A percentile compares a stretch with the other conserved stretches of the same genome.
These are phyloP conservation scores for Hylaea fasciaria DNA, from an alignment of 2,888 invertebrate species.

Conservation along the genomic window DNA sequence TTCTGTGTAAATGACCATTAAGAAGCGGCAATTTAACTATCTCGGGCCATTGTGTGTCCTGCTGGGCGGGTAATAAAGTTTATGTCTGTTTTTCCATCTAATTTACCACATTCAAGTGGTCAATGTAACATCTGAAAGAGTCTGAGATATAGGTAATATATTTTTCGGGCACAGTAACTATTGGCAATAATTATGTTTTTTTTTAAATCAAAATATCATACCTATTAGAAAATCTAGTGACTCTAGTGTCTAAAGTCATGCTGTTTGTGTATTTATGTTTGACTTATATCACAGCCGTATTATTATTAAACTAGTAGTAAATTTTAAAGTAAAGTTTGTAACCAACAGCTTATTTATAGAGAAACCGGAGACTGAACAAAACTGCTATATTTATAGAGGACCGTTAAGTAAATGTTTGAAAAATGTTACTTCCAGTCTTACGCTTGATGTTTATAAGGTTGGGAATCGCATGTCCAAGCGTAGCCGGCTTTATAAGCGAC, in stretches of 20 bases:
- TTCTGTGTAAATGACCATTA: conserved; percentile 22
- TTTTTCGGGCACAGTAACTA: too few species aligned
- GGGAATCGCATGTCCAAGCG: conserved; percentile 14
- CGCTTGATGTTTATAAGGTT: background rate
- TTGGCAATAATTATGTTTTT: too few species aligned
- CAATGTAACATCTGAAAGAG: background rate
- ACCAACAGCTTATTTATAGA: too few species aligned
- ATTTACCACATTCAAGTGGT: background rate
- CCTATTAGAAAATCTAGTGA: too few species aligned
- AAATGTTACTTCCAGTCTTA: conserved; percentile 10
- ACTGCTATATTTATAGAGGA: background rate
- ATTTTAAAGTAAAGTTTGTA: too few species aligned
- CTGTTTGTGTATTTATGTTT: too few species aligned
- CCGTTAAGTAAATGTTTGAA: background rate
- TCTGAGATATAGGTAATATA: too few species aligned
- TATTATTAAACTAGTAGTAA: too few species aligned
- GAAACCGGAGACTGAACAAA: background rate
- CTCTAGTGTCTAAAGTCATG: too few species aligned
- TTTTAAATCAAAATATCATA: too few species aligned
- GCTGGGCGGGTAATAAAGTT: conserved; percentile 2
- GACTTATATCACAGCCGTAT: too few species aligned
- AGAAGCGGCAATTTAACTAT: conserved; percentile 14
- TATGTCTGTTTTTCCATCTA: conserved; percentile 5
- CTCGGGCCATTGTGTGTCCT: conserved; percentile 8
- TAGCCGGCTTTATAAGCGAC: conserved; percentile 24